Evolutionary conservation across 1,140 invertebrate genomes (phyloP).

Genomic region (Lordiphosa stackelbergi): DNA sequence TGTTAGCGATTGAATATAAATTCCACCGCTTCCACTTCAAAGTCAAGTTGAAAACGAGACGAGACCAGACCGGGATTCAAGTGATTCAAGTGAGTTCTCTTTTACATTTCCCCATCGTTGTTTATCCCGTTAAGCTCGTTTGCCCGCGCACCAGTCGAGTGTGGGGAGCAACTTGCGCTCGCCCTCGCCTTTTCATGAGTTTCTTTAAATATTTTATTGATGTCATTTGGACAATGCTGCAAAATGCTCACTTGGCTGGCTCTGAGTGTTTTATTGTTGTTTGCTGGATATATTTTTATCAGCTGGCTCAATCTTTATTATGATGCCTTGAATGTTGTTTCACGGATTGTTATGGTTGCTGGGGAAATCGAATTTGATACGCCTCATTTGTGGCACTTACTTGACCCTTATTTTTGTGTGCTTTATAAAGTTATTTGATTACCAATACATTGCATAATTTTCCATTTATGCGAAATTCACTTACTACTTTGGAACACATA

Average conservation of each 20-base stretch:
- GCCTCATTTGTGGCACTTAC: constrained; percentile 57
- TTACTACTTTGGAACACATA: constrained; percentile 44
- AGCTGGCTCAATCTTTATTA: constrained; percentile 40
- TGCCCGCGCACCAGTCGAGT: constrained; percentile 29
- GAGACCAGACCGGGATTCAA: constrained; percentile 9
- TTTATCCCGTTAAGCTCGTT: constrained; percentile 48
- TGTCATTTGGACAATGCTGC: constrained; percentile 42
- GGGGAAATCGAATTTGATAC: constrained; percentile 45
- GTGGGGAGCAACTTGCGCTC: neutral
- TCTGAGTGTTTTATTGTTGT: constrained; percentile 40
- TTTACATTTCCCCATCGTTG: constrained; percentile 20
- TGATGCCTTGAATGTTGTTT: constrained; percentile 22
- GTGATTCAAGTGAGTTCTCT: constrained; percentile 25
- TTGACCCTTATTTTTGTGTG: constrained; percentile 44
- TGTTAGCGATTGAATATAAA: constrained; percentile 60
- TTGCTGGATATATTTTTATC: neutral
- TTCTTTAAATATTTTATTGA: constrained; percentile 66
- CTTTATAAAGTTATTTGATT: constrained; percentile 13
- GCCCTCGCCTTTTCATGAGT: neutral
- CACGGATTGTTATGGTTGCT: constrained; percentile 13
- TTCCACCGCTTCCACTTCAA: constrained; percentile 56
- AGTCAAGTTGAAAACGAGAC: constrained; percentile 57
- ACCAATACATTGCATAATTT: constrained; percentile 67
- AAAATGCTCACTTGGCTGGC: constrained; percentile 31
- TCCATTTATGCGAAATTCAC: constrained; percentile 62